Base-by-base conservation (phyloP, 1,140 invertebrate species). In the Drosophila subobscura region DNA sequence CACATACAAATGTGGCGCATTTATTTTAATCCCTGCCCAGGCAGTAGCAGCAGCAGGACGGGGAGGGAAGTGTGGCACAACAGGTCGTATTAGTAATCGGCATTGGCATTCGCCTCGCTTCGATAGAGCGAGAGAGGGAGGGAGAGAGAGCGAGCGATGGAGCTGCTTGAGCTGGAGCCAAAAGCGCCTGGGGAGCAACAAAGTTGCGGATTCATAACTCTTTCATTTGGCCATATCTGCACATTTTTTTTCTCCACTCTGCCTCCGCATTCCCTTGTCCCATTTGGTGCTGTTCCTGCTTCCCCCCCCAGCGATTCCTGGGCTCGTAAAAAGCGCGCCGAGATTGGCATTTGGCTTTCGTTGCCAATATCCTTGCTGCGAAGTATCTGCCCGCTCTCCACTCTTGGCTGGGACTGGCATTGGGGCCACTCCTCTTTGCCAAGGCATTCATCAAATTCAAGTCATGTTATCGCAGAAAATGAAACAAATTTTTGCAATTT, bases 401-500 rank as follows among this genome's bases (percentile, higher is more conserved):
- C 8, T 40, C 23, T 33, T 60, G 37, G 54, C 20, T 49, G 42
- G 51, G 29, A 22, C 27, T 60, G 42, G 33, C 56, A 42, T 55
- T 75, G 46, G 50, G 64, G 61, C 55, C 16, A 20, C 16, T 20
- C 16, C 16, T 70, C 42, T 58, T 75, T 86, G 83, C 81, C 83
- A 86, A 81, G 78, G 83, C 83, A 86, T 86, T 86, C 83, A 86
- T 86, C 83, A 86, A 86, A 86, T 86, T 86, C 83, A 83, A 89
- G 83, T 86, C 83, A 86, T 86, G 83, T 89, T 86, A 86, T 86
- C 83, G 83, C 76, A 88, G 83, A 88, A 88, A 86, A 86, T 88
- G 84, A 88, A 86, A 86, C 84, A 88, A 86, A 86, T 88, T 86
- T 86, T 86, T 86, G 83, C 83, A 88, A 86, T 86, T 86, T 86